phyloP scores from a whole-genome alignment of 2,113 vertebrate genomes.

The Ploceus nigricollis region DNA sequence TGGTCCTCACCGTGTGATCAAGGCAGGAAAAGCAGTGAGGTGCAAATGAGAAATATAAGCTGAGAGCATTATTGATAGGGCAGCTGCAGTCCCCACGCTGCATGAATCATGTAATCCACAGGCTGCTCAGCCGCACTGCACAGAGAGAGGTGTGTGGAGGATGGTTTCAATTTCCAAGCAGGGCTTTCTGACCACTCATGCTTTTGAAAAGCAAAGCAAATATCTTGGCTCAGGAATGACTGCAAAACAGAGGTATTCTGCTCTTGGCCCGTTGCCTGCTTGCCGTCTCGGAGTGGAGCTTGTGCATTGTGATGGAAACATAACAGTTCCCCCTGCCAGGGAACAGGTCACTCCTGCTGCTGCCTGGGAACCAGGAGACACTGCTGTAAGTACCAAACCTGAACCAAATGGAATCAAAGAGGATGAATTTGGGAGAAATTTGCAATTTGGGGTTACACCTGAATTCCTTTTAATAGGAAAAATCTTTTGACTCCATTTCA shows the following conservation, averaged over 20 bases:
- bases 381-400: neutral
- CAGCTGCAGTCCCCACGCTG: neutral
- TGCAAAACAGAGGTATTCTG: slow-evolving; percentile 21
- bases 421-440: neutral
- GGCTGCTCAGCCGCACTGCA: neutral
- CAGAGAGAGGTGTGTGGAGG: neutral
- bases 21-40: neutral
- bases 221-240: slow-evolving; percentile 55
- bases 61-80: slow-evolving; percentile 7
- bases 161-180: slow-evolving; percentile 70
- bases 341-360: neutral
- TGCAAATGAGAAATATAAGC: slow-evolving; percentile 30
- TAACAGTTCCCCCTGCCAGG: slow-evolving; percentile 40
- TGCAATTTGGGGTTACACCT: neutral
- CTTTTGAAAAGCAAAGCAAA: slow-evolving; percentile 67
- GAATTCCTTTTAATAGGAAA: neutral
- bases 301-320: slow-evolving; percentile 50
- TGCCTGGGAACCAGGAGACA: neutral
- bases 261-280: slow-evolving; percentile 49
- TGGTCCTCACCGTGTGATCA: neutral
- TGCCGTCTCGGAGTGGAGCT: slow-evolving; percentile 19
- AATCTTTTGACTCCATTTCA: neutral
- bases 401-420: neutral
- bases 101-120: neutral
- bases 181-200: slow-evolving; percentile 65